These are phyloP conservation scores for Cochlearius cochlearius DNA, from an alignment of 2,113 vertebrate genomes.

Conservation along the genomic window DNA sequence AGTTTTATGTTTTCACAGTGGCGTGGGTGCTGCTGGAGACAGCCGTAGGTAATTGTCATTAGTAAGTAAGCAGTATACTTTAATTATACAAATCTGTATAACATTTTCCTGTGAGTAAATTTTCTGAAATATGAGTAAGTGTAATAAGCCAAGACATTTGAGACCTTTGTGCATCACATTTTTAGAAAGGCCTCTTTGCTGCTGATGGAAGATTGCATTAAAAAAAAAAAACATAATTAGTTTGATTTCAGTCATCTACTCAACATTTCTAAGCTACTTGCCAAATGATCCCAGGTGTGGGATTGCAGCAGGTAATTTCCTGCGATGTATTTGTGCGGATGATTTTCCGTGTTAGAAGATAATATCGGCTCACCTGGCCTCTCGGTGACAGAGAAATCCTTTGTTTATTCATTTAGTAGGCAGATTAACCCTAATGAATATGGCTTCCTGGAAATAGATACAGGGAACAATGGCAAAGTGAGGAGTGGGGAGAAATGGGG, in stretches of 20 bases:
- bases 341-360: conserved; percentile 88
- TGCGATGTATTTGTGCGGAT: conserved; percentile 77
- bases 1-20: not conserved
- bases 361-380: conserved; percentile 93
- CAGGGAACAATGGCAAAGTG: conserved; percentile 79
- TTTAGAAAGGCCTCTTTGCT: conserved; percentile 15
- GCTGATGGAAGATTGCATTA: conserved; percentile 30
- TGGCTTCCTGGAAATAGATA: conserved; percentile 89
- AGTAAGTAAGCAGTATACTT: not conserved
- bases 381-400: conserved; percentile 88
- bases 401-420: conserved; percentile 96
- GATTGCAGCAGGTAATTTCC: conserved; percentile 92
- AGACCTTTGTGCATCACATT: not conserved
- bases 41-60: not conserved
- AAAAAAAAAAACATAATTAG: not conserved
- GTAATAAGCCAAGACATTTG: not conserved
- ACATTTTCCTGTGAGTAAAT: not conserved
- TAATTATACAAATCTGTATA: not conserved
- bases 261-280: conserved; percentile 62
- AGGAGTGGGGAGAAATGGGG: conserved; percentile 65
- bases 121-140: not conserved
- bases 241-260: conserved; percentile 62
- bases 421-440: conserved; percentile 88
- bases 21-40: fast-evolving
- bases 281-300: conserved; percentile 84